Percentiles rank a stretch among this genome's conserved stretches.
phyloP scores from a whole-genome alignment of 2,888 invertebrate genomes.

The Adelognathus sp. region DNA sequence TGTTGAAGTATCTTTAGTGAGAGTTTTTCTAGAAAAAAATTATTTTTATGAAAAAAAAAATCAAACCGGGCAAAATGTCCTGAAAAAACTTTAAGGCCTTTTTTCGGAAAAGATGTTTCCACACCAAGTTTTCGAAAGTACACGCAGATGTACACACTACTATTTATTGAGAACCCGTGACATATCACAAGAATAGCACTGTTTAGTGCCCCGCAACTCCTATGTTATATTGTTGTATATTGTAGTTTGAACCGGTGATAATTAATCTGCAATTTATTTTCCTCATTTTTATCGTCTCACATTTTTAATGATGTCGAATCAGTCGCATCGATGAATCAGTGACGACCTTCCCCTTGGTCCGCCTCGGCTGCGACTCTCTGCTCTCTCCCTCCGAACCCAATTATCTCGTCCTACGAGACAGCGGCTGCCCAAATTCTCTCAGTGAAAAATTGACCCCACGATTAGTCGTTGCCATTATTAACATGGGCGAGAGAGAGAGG shows the following conservation, averaged over 20 bases:
- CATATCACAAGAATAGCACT: background rate
- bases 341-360: constrained; percentile 21
- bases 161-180: too few species aligned
- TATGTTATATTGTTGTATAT: background rate
- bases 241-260: background rate
- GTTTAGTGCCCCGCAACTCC: background rate
- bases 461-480: constrained; percentile 41
- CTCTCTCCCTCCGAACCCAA: constrained; percentile 41
- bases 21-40: too few species aligned
- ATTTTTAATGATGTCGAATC: constrained; percentile 13
- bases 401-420: constrained; percentile 38
- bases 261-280: background rate
- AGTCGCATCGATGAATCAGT: constrained; percentile 30
- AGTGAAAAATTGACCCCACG: constrained; percentile 39
- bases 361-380: constrained; percentile 16
- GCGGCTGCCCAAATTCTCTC: constrained; percentile 38
- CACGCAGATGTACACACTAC: too few species aligned
- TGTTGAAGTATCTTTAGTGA: too few species aligned
- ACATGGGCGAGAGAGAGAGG: background rate
- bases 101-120: too few species aligned
- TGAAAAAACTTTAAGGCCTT: too few species aligned
- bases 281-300: background rate
- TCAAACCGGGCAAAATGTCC: too few species aligned
- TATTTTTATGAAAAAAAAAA: too few species aligned
- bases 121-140: too few species aligned